Base-by-base conservation (phyloP, 2,113 vertebrate species). In the Toxotes chatareus region DNA sequence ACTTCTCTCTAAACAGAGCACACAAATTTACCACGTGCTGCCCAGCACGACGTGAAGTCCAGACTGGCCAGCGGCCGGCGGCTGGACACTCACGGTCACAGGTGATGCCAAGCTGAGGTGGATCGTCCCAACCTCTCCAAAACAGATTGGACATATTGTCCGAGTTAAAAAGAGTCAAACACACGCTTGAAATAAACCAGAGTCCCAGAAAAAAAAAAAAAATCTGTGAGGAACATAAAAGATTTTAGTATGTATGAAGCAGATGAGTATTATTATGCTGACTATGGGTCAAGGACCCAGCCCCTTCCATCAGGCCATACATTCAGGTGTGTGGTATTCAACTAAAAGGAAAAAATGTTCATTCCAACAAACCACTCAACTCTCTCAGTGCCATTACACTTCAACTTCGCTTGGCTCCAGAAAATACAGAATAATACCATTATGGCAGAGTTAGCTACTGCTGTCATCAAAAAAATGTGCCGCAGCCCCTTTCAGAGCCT, bases 351-450 rank as follows among this genome's bases (percentile, higher is more conserved):
- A 78, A 86, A 40, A 61, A 71, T 67, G 57, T 62, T 78, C 70
- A 80, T 65, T 88, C 80, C 69, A 89, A 82, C 61, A 86, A 89
- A 89, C 74, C 88, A 86, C 89, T 91, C 81, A 86, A 68, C 80
- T 60, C 73, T 56, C 72, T 61, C 57, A 69, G 66, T 44, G 49
- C 57, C 68, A 80, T 82, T 61, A 82, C 51, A 81, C 59, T 59
- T 80, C 46, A 72, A 1, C 67, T 79, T 78, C 74, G 63, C 78
- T 34, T n/a, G 19, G 60, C 42, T 76, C 60, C 80, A 82, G 68
- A 49, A 76, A 71, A 66, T 34, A 67, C 38, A 65, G 34, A 73
- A 68, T 56, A 83, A 86, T 49, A 75, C 11, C 56, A 19, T 59
- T 27, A 36, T 56, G 79, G 11, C 69, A 66, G 47, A 13, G 60